Base-by-base conservation (phyloP, 2,888 invertebrate species). In the Drosophila imparisetae region DNA sequence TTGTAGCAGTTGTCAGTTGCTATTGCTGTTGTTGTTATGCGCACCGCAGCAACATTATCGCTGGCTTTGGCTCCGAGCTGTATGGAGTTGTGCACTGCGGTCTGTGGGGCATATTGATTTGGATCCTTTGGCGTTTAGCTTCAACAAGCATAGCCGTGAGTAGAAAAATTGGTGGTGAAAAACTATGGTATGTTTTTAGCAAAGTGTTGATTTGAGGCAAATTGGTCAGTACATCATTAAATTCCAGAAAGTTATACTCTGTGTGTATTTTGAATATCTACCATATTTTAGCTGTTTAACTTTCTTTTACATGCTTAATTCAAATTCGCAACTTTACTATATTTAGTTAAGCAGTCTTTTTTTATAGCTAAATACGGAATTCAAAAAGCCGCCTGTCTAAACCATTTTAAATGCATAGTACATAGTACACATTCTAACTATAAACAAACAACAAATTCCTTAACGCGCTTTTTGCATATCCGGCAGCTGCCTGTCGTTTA, bases 11-110 rank as follows among this genome's bases (percentile, higher is more conserved):
- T 67, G 57, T 66, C 72, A 53, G 71, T 66, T 77, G 57, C 54
- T 45, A 27, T 45, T 67, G 50, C 50, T 63, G 66, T 65, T 84
- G 82, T 80, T 82, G 71, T 81, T 71, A 72, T 86, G 81, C 71
- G 66, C 83, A 84, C 84, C 81, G 72, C 85, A 85, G 81, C 81
- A 81, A 82, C 85, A 86, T 86, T 85, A 83, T 87, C 83, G 82
- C 72, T 69, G 83, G 72, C 69, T 80, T 85, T 85, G 73, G 83
- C 78, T 83, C 67, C 78, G 30, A 55, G 59, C 74, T 80, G 74
- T 81, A 85, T 69, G 76, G 72, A 75, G 62, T 64, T 74, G 58
- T 68, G 74, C 68, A 68, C 67, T 75, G 80, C 72, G 76, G 82
- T 74, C 66, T 78, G 66, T 68, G 73, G 76, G 78, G 72, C 78